Evolutionary conservation across 2,113 vertebrate genomes (phyloP).

Genomic region (Orthochromis indermauri): DNA sequence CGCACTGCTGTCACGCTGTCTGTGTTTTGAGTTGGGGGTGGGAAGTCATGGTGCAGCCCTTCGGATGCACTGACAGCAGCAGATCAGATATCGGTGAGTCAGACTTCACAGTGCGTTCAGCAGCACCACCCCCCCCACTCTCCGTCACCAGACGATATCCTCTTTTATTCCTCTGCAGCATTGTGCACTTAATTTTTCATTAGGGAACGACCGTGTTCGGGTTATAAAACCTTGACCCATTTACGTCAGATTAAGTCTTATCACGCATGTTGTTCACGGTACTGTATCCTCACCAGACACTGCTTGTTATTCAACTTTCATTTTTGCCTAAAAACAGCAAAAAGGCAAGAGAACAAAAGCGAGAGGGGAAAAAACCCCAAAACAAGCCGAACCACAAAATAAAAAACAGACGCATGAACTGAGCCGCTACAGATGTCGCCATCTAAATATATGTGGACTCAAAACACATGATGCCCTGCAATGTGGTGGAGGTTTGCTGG

Average conservation of each 20-base stretch:
- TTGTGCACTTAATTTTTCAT: conserved; percentile 31
- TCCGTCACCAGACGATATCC: conserved; percentile 14
- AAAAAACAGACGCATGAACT: not conserved
- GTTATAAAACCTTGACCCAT: conserved; percentile 45
- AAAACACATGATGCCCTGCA: not conserved
- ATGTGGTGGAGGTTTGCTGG: not conserved
- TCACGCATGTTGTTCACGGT: conserved; percentile 20
- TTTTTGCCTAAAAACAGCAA: not conserved
- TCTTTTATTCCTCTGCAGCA: conserved; percentile 4
- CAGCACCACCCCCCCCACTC: conserved; percentile 24
- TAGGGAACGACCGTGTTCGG: not conserved
- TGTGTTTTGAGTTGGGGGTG: not conserved
- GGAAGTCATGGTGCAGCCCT: conserved; percentile 16
- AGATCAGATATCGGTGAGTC: conserved; percentile 59
- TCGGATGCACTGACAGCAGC: conserved; percentile 38
- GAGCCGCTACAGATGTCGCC: not conserved
- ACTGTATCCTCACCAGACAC: not conserved
- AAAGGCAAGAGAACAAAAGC: not conserved
- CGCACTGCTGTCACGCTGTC: not conserved
- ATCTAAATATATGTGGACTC: not conserved
- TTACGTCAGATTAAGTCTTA: conserved; percentile 45
- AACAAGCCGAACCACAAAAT: not conserved
- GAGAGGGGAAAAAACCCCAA: fast-evolving
- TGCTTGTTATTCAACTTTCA: conserved; percentile 2
- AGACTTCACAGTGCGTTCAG: conserved; percentile 22